phyloP scores from a whole-genome alignment of 2,888 invertebrate genomes.

The Mongoloraphidia duomilia region DNA sequence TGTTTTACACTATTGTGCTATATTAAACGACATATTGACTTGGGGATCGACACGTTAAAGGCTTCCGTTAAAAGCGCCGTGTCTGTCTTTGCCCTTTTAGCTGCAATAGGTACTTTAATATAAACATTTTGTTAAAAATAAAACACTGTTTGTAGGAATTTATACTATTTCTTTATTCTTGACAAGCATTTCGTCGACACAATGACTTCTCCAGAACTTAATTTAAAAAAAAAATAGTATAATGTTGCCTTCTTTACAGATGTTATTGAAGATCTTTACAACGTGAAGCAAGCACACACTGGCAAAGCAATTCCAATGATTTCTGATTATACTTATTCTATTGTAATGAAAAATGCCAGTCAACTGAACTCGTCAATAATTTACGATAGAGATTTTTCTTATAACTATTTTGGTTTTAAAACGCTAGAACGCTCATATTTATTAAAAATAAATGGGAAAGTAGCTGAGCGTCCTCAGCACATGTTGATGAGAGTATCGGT shows the following conservation, averaged over 20 bases:
- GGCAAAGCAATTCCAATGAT: slow-evolving; percentile 69
- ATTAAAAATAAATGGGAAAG: slow-evolving; percentile 78
- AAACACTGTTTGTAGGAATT: too few species aligned
- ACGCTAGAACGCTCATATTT: slow-evolving; percentile 92
- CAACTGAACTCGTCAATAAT: slow-evolving; percentile 87
- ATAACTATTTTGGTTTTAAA: slow-evolving; percentile 99
- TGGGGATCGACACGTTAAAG: too few species aligned
- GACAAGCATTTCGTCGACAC: too few species aligned
- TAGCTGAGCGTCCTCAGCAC: slow-evolving; percentile 93
- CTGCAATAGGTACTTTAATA: too few species aligned
- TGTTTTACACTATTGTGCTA: too few species aligned
- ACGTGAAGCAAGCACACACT: slow-evolving; percentile 59
- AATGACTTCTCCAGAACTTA: too few species aligned
- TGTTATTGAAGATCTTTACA: slow-evolving; percentile 77
- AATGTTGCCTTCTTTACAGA: slow-evolving; percentile 44
- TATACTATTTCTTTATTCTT: too few species aligned
- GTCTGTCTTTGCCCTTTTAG: too few species aligned
- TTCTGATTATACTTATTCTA: slow-evolving; percentile 63
- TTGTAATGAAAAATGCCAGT: slow-evolving; percentile 78
- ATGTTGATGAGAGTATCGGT: slow-evolving; percentile 97
- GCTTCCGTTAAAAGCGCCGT: too few species aligned
- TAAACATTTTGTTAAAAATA: too few species aligned
- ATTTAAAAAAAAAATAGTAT: too few species aligned
- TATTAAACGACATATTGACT: too few species aligned
- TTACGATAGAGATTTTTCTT: slow-evolving; percentile 91